phyloP scores from a whole-genome alignment of 2,888 invertebrate species.

The Stenichneumon culpator region DNA sequence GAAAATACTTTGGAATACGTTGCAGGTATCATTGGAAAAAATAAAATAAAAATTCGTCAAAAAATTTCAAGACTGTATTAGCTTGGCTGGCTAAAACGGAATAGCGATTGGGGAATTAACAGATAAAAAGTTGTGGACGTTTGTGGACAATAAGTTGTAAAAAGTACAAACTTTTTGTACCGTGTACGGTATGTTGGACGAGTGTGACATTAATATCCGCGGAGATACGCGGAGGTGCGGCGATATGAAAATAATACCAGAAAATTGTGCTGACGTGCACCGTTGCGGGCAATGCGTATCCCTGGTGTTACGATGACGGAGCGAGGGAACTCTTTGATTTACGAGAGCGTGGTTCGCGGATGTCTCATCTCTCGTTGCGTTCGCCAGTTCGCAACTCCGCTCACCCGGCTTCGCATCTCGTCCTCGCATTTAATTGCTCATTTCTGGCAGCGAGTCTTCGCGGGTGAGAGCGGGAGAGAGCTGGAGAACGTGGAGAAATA shows the following conservation, averaged over 20 bases:
- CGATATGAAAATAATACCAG: neutral
- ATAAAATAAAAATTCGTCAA: no score
- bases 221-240: neutral
- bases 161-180: no score
- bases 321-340: conserved; percentile 56
- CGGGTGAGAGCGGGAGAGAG: conserved; percentile 38
- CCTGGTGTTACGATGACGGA: conserved; percentile 24
- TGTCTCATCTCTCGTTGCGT: conserved; percentile 63
- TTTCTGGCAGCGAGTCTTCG: conserved; percentile 54
- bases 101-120: no score
- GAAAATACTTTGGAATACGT: no score
- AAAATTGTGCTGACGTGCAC: conserved; percentile 2
- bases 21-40: no score
- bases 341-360: conserved; percentile 57
- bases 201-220: neutral
- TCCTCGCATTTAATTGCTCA: conserved; percentile 53
- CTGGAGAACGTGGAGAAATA: conserved; percentile 36
- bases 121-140: no score
- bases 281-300: neutral
- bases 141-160: no score
- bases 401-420: conserved; percentile 46
- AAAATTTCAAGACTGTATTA: no score
- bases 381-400: conserved; percentile 42
- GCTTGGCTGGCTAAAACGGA: no score
- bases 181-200: no score